phyloP scores from a whole-genome alignment of 1,140 invertebrate genomes.

The Drosophila prosaltans region DNA sequence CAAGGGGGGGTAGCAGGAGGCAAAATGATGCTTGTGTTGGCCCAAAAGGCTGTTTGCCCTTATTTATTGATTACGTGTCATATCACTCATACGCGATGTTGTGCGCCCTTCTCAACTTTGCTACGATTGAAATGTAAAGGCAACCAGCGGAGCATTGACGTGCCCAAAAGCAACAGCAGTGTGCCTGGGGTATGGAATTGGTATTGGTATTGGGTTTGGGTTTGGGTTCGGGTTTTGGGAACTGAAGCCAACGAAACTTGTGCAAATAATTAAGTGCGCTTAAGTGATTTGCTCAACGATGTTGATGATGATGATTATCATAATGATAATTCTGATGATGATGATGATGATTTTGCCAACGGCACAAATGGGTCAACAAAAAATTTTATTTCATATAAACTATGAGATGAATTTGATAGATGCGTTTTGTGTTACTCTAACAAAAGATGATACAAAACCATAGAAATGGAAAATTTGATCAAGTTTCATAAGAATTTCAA shows the following conservation, averaged over 20 bases:
- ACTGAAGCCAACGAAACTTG: conserved; percentile 61
- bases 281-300: conserved; percentile 72
- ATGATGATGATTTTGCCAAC: conserved; percentile 32
- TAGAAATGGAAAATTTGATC: too few relatives aligned
- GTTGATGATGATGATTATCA: conserved; percentile 52
- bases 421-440: not conserved
- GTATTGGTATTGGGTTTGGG: not conserved
- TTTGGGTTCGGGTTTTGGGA: not conserved
- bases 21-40: not conserved
- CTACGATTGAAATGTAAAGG: conserved; percentile 67
- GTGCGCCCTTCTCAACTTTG: conserved; percentile 30
- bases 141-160: conserved; percentile 36
- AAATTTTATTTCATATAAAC: conserved; percentile 35
- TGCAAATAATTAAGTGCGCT: conserved; percentile 81
- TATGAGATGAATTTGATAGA: conserved; percentile 2
- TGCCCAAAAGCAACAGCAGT: conserved; percentile 35
- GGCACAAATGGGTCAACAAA: conserved; percentile 55
- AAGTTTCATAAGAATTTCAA: not conserved
- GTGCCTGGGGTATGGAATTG: not conserved
- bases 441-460: not conserved
- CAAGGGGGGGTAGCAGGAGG: too few relatives aligned
- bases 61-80: conserved; percentile 81
- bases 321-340: conserved; percentile 36
- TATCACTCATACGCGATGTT: conserved; percentile 75
- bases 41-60: conserved; percentile 51